A percentile compares a stretch with the other conserved stretches of the same genome.
These are phyloP conservation scores for Drosophila algonquin DNA, from an alignment of 2,888 invertebrate genomes.

Conservation along the genomic window DNA sequence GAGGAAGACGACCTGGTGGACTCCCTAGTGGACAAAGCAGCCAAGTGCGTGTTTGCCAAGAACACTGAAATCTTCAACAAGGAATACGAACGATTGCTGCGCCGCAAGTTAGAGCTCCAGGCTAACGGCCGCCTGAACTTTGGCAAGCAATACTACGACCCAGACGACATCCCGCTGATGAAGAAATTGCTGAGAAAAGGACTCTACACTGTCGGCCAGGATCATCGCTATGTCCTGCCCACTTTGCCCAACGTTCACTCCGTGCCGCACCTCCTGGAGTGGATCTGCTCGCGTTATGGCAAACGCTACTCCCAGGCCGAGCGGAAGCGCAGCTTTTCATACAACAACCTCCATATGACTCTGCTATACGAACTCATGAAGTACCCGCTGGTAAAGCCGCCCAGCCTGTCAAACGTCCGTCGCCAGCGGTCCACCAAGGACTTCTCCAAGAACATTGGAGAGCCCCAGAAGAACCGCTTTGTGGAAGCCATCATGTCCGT, in stretches of 20 bases:
- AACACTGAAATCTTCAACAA: slow-evolving; percentile 41
- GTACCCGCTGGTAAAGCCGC: slow-evolving; percentile 14
- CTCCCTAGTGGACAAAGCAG: slow-evolving; percentile 44
- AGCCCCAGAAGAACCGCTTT: slow-evolving; percentile 54
- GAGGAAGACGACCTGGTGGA: slow-evolving; percentile 13
- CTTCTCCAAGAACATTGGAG: slow-evolving; percentile 26
- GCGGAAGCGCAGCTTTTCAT: slow-evolving; percentile 30
- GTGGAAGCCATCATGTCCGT: slow-evolving; percentile 63
- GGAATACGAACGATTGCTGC: slow-evolving; percentile 12
- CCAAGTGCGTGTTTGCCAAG: slow-evolving; percentile 42
- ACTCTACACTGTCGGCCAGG: slow-evolving; percentile 63
- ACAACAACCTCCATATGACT: slow-evolving; percentile 34
- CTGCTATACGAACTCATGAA: slow-evolving; percentile 50
- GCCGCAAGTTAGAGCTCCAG: not conserved
- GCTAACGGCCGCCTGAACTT: slow-evolving; percentile 35
- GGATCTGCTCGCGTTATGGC: slow-evolving; percentile 77
- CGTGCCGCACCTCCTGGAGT: slow-evolving; percentile 74
- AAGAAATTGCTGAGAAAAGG: slow-evolving; percentile 65
- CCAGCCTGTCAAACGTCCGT: not conserved
- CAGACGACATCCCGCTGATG: slow-evolving; percentile 68
- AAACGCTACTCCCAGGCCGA: slow-evolving; percentile 63
- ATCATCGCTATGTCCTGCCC: slow-evolving; percentile 78
- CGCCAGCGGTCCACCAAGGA: not conserved
- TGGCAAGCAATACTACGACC: slow-evolving; percentile 56
- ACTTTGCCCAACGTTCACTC: slow-evolving; percentile 75